Base-by-base conservation (phyloP, 2,888 invertebrate species). In the Oscheius sp. region DNA sequence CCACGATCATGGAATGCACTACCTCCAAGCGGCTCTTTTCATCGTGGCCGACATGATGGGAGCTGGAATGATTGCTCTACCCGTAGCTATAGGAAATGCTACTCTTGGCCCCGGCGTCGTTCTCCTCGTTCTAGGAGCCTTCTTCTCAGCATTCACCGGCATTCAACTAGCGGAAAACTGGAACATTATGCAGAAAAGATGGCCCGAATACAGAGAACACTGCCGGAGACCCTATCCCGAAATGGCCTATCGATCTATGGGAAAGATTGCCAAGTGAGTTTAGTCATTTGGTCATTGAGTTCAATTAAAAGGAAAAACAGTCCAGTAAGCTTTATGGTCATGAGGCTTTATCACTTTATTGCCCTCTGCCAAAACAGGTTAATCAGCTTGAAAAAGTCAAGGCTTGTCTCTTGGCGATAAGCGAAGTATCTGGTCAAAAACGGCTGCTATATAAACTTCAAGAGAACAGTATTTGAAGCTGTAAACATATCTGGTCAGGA, bases 21-120 rank as follows among this genome's bases (percentile, higher is more conserved):
- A 80, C 82, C 47, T 78, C 0, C 77, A 79, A 62, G 80, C 82
- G 2, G 77, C 76, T 0, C 63, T 82, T 21, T 81, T 84, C 70
- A 79, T 84, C 55, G 79, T 84, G 9, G 84, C 81, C 9, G 82
- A 84, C 60, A 79, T 81, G 78, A 80, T 80, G 66, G 84, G 84
- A 58, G 84, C 79, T n/a, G 84, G 84, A 33, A 76, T 84, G 77
- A 76, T 84, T 10, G 77, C 84, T 1, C 63, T 84, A 5, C 84
- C 84, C 1, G 70, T 81, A 1, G 76, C 80, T 9, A 65, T 84
- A 13, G 78, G 79, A 59, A 73, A 79, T 72, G 71, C 82, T 42
- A 42, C 42, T 42, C 42, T 42, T 42, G 42, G 4, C 11, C 50
- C 63, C 13, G 80, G 80, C n/a, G 35, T 66, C 4, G 59, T 73